phyloP scores from a whole-genome alignment of 2,888 invertebrate genomes.

The Zaprionus bogoriensis region DNA sequence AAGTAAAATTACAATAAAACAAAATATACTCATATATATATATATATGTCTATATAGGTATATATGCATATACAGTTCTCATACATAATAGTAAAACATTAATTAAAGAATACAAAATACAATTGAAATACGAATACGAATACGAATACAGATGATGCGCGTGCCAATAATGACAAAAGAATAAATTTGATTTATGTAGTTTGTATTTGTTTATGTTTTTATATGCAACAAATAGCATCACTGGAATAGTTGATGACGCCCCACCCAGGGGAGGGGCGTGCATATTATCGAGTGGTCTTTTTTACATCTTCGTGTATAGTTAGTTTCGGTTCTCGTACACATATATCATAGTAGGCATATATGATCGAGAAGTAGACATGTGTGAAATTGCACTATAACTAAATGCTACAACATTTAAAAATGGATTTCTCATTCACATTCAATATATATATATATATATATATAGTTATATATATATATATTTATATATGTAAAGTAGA shows the following conservation, averaged over 20 bases:
- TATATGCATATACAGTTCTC: slow-evolving; percentile 14
- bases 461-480: slow-evolving; percentile 23
- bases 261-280: slow-evolving; percentile 18
- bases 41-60: slow-evolving; percentile 19
- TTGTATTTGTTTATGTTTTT: slow-evolving; percentile 59
- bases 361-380: slow-evolving; percentile 59
- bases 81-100: slow-evolving; percentile 27
- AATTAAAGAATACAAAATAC: slow-evolving; percentile 37
- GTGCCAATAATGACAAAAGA: slow-evolving; percentile 39
- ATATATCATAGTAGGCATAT: slow-evolving; percentile 17
- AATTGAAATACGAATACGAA: slow-evolving; percentile 35
- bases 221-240: slow-evolving; percentile 75
- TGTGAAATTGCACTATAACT: slow-evolving; percentile 78
- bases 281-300: slow-evolving; percentile 65
- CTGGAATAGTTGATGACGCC: slow-evolving; percentile 71
- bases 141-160: slow-evolving; percentile 24
- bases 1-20: slow-evolving; percentile 59
- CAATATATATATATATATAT: slow-evolving; percentile 21
- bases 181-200: slow-evolving; percentile 73
- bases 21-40: slow-evolving; percentile 26
- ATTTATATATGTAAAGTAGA: slow-evolving; percentile 37
- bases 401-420: slow-evolving; percentile 78
- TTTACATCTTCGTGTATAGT: slow-evolving; percentile 42
- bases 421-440: slow-evolving; percentile 47
- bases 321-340: slow-evolving; percentile 17